phyloP scores from a whole-genome alignment of 2,797 vertebrate species.

The Hapalemur alaotrensis region DNA sequence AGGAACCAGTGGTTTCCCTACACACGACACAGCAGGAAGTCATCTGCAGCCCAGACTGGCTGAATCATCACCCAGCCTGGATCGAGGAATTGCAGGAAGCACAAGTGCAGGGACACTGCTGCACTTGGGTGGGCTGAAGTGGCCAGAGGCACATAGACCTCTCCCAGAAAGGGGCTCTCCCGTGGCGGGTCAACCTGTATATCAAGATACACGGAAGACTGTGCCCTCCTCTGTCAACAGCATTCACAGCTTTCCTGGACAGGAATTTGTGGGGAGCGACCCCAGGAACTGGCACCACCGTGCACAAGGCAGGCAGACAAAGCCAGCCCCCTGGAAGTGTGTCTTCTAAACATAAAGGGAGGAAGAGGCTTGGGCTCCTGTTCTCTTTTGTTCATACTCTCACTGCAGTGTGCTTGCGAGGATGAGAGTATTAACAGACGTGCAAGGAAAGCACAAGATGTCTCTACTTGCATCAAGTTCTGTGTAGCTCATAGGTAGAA shows the following conservation, averaged over 20 bases:
- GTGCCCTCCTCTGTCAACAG: background rate
- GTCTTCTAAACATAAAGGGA: background rate
- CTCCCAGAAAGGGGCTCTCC: background rate
- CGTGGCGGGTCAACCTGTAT: fast-evolving
- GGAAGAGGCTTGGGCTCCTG: background rate
- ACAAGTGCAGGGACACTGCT: fast-evolving
- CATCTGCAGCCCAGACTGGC: background rate
- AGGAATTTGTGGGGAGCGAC: no score
- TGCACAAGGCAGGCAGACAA: background rate
- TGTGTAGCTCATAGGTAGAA: background rate
- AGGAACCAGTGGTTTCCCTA: background rate
- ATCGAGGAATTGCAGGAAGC: no score
- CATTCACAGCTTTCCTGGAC: background rate
- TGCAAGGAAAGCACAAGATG: fast-evolving
- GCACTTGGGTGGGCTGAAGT: fast-evolving
- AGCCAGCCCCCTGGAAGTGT: background rate
- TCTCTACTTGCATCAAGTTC: background rate
- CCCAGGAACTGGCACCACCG: background rate
- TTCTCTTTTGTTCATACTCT: background rate
- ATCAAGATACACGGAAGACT: fast-evolving
- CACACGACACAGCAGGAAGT: fast-evolving
- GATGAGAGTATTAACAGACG: background rate
- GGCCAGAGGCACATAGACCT: background rate
- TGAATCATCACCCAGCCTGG: background rate
- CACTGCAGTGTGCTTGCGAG: fast-evolving